Conservation (phyloP, 64 coral and sea anemone genomes). For the Astreopora myriophthalma region DNA sequence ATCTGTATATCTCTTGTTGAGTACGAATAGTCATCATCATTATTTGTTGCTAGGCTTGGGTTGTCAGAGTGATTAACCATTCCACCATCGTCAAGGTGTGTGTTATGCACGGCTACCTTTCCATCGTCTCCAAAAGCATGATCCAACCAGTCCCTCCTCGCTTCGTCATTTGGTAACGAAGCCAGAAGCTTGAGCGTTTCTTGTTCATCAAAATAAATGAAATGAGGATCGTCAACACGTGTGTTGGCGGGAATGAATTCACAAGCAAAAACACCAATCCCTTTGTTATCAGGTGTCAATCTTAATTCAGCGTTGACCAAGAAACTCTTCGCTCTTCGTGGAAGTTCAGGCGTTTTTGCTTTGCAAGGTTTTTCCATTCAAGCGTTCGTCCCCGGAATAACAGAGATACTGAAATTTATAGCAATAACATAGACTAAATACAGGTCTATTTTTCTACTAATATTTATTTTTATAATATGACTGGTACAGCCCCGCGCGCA, state of each 20-base stretch:
- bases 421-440: neutral
- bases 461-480: too few relatives aligned
- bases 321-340: slow-evolving; percentile 19
- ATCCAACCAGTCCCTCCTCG: neutral
- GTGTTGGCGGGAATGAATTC: slow-evolving; percentile 38
- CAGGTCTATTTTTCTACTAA: too few relatives aligned
- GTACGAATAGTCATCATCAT: neutral
- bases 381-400: too few relatives aligned
- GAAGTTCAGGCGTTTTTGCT: neutral
- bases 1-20: slow-evolving; percentile 24
- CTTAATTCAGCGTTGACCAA: slow-evolving; percentile 7
- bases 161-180: slow-evolving; percentile 7
- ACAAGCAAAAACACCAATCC: slow-evolving; percentile 30
- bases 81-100: neutral
- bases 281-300: neutral
- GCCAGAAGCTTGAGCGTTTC: neutral
- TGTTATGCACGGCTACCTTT: neutral
- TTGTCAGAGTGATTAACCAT: slow-evolving; percentile 15
- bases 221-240: neutral
- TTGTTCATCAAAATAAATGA: neutral
- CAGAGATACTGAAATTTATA: neutral
- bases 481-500: too few relatives aligned
- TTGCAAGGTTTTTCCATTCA: too few relatives aligned
- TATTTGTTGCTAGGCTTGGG: neutral
- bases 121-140: slow-evolving; percentile 31